Conservation (phyloP, 1,140 invertebrate genomes). For the Archivesica marissinica region DNA sequence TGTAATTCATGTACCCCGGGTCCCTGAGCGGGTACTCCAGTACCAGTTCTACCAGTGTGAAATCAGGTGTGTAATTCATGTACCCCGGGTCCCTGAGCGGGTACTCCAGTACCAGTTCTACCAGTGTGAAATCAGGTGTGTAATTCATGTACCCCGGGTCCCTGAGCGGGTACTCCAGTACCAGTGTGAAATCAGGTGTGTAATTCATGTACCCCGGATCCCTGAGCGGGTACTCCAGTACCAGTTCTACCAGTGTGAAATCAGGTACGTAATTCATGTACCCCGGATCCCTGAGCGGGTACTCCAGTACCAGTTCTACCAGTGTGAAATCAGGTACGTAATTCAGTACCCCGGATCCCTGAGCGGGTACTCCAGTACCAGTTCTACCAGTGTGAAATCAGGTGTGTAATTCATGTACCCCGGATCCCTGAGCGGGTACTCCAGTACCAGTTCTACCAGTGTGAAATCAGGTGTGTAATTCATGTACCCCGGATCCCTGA, state of each 20-base stretch:
- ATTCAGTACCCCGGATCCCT: constrained; percentile 36
- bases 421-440: constrained; percentile 37
- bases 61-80: constrained; percentile 38
- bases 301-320: constrained; percentile 27
- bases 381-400: constrained; percentile 43
- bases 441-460: constrained; percentile 30
- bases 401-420: constrained; percentile 45
- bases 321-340: constrained; percentile 42
- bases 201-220: constrained; percentile 42
- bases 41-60: constrained; percentile 36
- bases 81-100: constrained; percentile 41
- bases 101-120: constrained; percentile 29
- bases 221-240: constrained; percentile 35
- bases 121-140: constrained; percentile 49
- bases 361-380: constrained; percentile 32
- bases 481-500: constrained; percentile 39
- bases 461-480: constrained; percentile 38
- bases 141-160: no score
- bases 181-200: no score
- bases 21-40: constrained; percentile 42
- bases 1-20: constrained; percentile 16
- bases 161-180: no score
- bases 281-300: constrained; percentile 37
- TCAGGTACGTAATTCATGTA: constrained; percentile 45
- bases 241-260: constrained; percentile 35